Base-by-base conservation (phyloP, 2,888 invertebrate species). In the Leptopilina myrica region DNA sequence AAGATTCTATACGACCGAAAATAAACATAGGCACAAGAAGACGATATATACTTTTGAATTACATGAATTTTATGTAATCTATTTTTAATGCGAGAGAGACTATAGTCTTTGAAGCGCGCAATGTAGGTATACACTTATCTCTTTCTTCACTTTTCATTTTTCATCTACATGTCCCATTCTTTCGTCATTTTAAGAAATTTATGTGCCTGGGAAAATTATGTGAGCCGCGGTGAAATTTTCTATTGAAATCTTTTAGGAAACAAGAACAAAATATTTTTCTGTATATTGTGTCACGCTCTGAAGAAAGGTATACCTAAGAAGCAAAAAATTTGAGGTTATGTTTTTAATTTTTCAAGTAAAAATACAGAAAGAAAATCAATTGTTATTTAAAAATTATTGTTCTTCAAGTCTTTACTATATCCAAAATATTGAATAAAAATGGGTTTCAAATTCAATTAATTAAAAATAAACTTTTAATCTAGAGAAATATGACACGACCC, bases 11-110 rank as follows among this genome's bases (percentile, higher is more conserved):
- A 33, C 53, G 26, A 53, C 73, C 56, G 26, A 73, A 73, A 33
- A 73, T 56, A 56, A 49, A 49, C 9, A 14, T n/a, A n/a, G n/a
- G n/a, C 33, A 33, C 33, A 33, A 26, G 69, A 14, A 69, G 69
- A 33, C 33, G 43, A 53, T 33, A 33, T 33, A 33, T 4, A 6
- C 9, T 12, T 40, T n/a, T 73, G 73, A 73, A 56, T 73, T 73
- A 33, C 56, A 73, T 9, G 53, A 56, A 73, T 56, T 73, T 73
- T 26, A 26, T 26, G 14, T 73, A 56, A 73, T 73, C 33, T 73
- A 73, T 73, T 56, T 73, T 56, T 33, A 73, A 73, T 33, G 33
- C 56, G 20, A 56, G 56, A 49, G 33, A 40, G 56, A 49, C 26
- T 14, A 11, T 20, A 20, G 20, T 20, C 49, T 69, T 14, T 26